These are phyloP conservation scores for Drymodes brunneopygia DNA, from an alignment of 2,113 vertebrate genomes.

Conservation along the genomic window DNA sequence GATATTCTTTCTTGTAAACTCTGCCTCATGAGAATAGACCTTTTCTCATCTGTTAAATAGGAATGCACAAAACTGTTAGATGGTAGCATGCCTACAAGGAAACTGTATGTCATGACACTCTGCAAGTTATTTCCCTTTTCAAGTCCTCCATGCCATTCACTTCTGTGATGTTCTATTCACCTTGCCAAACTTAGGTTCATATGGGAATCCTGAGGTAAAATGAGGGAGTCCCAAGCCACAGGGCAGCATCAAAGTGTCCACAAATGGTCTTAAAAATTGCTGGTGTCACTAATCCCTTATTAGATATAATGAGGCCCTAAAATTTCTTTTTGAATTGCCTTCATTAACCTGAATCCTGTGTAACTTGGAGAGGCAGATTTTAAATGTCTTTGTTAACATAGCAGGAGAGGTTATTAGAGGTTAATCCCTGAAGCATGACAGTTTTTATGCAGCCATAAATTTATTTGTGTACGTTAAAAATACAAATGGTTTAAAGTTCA, in stretches of 20 bases:
- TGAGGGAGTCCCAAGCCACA: neutral
- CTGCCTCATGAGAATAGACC: neutral
- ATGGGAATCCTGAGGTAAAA: neutral
- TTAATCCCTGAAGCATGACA: constrained; percentile 61
- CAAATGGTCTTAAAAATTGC: constrained; percentile 34
- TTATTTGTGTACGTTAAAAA: constrained; percentile 50
- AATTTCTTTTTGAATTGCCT: constrained; percentile 54
- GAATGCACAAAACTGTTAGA: neutral
- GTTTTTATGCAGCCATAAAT: constrained; percentile 56
- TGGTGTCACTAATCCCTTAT: constrained; percentile 63
- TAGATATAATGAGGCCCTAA: constrained; percentile 61
- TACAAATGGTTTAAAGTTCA: constrained; percentile 57
- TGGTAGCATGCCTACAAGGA: neutral
- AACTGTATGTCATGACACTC: neutral
- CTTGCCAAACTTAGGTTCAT: neutral
- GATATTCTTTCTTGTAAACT: neutral
- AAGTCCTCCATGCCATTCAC: neutral
- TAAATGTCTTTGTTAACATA: constrained; percentile 59
- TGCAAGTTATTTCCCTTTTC: neutral
- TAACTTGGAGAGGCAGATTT: constrained; percentile 49
- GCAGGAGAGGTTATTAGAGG: constrained; percentile 48
- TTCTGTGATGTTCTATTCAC: neutral
- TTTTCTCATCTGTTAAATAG: neutral
- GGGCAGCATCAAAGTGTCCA: constrained; percentile 46
- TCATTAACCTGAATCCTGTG: constrained; percentile 44